These are phyloP conservation scores for Anadara kagoshimensis DNA, from an alignment of 1,140 invertebrate species.

Conservation along the genomic window DNA sequence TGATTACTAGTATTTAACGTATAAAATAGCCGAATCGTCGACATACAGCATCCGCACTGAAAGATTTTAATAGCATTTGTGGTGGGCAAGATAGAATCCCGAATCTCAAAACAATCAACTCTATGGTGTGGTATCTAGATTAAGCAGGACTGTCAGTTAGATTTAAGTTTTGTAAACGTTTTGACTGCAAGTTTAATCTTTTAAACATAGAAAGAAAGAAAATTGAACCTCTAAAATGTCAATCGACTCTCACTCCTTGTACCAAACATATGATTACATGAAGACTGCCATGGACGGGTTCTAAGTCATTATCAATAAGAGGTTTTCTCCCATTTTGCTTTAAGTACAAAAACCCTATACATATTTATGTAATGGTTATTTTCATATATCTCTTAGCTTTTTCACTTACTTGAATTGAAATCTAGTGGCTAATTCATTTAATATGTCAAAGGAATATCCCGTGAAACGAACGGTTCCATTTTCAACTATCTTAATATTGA, in stretches of 20 bases:
- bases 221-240: no score
- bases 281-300: no score
- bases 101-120: no score
- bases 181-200: no score
- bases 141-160: no score
- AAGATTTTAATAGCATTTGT: no score
- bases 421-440: slow-evolving; percentile 56
- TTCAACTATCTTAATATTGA: slow-evolving; percentile 8
- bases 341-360: not conserved
- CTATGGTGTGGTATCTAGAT: no score
- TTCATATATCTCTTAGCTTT: not conserved
- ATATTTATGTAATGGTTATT: not conserved
- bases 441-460: slow-evolving; percentile 62
- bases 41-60: not conserved
- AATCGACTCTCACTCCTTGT: no score
- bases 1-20: not conserved
- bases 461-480: slow-evolving; percentile 26
- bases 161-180: no score
- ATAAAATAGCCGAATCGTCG: not conserved
- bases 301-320: not conserved
- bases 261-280: no score
- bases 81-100: no score
- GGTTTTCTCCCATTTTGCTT: not conserved
- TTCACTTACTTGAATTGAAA: slow-evolving; percentile 68
- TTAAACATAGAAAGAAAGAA: no score